Evolutionary conservation across 2,113 vertebrate species (phyloP).

Genomic region (Vimba vimba): DNA sequence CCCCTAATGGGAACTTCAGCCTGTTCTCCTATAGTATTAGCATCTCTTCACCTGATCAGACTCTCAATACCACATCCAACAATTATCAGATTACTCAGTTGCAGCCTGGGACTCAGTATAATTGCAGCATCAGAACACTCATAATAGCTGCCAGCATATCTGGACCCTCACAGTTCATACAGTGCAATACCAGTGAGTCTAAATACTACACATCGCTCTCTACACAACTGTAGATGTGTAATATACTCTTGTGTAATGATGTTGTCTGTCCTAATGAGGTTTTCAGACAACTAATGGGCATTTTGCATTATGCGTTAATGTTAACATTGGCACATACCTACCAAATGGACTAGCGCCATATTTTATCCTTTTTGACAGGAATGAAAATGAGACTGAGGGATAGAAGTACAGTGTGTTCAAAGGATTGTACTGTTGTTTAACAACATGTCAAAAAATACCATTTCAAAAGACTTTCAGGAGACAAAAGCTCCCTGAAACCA

Average conservation of each 20-base stretch:
- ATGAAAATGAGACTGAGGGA: neutral
- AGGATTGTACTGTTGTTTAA: neutral
- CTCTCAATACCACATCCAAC: slow-evolving; percentile 10
- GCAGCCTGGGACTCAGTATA: slow-evolving; percentile 38
- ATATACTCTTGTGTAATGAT: neutral
- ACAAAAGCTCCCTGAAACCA: neutral
- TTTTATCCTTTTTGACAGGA: neutral
- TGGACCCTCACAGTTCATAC: neutral
- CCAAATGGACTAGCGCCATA: neutral
- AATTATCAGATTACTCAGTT: slow-evolving; percentile 19
- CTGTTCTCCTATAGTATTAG: slow-evolving; percentile 12
- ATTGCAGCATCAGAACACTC: slow-evolving; percentile 14
- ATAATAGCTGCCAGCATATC: neutral
- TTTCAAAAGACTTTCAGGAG: neutral
- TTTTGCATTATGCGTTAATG: neutral
- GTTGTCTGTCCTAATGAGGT: neutral
- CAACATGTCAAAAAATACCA: neutral
- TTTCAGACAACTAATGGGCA: neutral
- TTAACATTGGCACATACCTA: neutral
- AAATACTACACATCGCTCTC: neutral
- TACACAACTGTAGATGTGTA: neutral
- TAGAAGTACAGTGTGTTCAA: neutral
- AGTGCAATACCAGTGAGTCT: slow-evolving; percentile 43
- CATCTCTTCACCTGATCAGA: neutral
- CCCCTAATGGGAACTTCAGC: neutral